Percentiles rank a stretch among this genome's conserved stretches.
phyloP scores from a whole-genome alignment of 2,888 invertebrate genomes.

The Bombyx huttoni region DNA sequence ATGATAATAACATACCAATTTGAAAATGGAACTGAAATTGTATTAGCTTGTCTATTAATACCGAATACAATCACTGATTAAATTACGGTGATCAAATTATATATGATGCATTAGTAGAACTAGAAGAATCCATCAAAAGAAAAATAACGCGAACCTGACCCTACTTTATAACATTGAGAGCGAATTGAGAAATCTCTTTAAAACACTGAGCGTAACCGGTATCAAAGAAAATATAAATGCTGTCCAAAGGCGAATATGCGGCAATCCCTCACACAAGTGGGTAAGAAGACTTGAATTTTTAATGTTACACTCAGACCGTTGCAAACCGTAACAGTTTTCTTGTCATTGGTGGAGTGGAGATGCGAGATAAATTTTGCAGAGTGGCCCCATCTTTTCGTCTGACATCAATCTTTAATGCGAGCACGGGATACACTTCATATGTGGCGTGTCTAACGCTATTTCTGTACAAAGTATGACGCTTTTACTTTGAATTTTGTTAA shows the following conservation, averaged over 20 bases:
- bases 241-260: slow-evolving; percentile 69
- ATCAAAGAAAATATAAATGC: slow-evolving; percentile 69
- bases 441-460: slow-evolving; percentile 59
- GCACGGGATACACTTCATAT: slow-evolving; percentile 63
- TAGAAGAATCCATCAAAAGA: not conserved
- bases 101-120: no score
- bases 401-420: slow-evolving; percentile 67
- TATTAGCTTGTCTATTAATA: no score
- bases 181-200: slow-evolving; percentile 28
- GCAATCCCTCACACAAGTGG: slow-evolving; percentile 73
- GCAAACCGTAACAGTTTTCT: slow-evolving; percentile 74
- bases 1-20: no score
- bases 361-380: slow-evolving; percentile 73
- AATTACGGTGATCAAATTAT: no score
- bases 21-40: no score
- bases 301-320: slow-evolving; percentile 72
- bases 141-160: not conserved
- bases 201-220: slow-evolving; percentile 40
- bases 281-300: slow-evolving; percentile 70
- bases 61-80: no score
- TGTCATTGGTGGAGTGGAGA: slow-evolving; percentile 70
- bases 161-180: not conserved
- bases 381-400: slow-evolving; percentile 72
- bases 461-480: slow-evolving; percentile 45
- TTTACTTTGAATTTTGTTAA: slow-evolving; percentile 25